Percentiles rank a stretch among this genome's conserved stretches.
These are phyloP conservation scores for Eupristina koningsbergeri DNA, from an alignment of 1,140 invertebrate genomes.

Conservation along the genomic window DNA sequence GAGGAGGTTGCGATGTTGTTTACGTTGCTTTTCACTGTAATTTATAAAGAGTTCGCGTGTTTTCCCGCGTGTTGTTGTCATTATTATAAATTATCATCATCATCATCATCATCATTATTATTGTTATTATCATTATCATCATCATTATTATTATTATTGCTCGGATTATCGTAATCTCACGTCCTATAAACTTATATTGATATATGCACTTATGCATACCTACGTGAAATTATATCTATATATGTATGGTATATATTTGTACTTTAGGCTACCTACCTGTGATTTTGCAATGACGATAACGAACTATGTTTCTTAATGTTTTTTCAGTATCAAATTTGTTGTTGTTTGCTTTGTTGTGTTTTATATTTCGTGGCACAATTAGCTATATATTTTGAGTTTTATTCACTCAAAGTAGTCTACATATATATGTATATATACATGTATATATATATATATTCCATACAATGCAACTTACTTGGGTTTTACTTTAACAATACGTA, in stretches of 20 bases:
- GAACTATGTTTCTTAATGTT: not conserved
- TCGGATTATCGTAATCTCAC: slow-evolving; percentile 36
- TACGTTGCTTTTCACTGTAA: not conserved
- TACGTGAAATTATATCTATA: not conserved
- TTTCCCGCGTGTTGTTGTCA: slow-evolving; percentile 11
- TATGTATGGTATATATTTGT: not conserved
- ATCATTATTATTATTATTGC: slow-evolving; percentile 39
- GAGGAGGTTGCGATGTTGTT: not conserved
- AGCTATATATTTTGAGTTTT: not conserved
- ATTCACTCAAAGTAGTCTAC: not conserved
- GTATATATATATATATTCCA: no score
- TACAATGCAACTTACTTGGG: no score
- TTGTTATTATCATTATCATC: no score
- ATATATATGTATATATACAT: no score
- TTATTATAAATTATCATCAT: no score
- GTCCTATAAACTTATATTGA: not conserved
- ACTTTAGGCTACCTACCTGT: slow-evolving; percentile 42
- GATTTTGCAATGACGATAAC: slow-evolving; percentile 14
- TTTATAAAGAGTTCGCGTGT: slow-evolving; percentile 29
- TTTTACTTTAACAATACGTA: no score
- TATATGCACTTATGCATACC: not conserved
- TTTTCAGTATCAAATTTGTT: not conserved
- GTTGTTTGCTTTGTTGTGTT: not conserved
- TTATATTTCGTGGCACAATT: not conserved
- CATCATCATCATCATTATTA: no score